Conservation (phyloP, 2,113 vertebrate genomes). For the Ornithorhynchus anatinus region DNA sequence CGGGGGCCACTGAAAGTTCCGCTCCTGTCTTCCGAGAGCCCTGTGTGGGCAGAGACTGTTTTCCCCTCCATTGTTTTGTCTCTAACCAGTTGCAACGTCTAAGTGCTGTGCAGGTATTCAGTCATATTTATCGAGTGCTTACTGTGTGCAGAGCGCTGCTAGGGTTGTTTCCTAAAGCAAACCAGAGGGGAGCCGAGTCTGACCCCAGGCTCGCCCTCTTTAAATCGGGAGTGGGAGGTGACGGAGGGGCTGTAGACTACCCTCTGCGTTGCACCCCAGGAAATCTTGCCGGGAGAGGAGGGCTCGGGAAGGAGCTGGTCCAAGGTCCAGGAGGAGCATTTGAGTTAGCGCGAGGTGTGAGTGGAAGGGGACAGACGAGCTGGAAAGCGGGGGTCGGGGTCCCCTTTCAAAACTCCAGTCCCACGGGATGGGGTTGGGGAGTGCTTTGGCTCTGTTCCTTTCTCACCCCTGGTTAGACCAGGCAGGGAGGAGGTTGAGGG, state of each 20-base stretch:
- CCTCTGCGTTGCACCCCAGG: too few relatives aligned
- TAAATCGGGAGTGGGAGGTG: too few relatives aligned
- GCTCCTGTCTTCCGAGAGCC: background rate
- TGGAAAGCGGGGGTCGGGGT: background rate
- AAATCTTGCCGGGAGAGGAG: too few relatives aligned
- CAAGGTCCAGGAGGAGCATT: background rate
- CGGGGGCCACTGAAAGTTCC: background rate
- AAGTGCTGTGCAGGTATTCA: too few relatives aligned
- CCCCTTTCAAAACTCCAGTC: background rate
- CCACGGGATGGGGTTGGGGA: background rate
- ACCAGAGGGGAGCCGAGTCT: background rate
- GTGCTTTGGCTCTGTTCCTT: too few relatives aligned
- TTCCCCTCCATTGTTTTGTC: too few relatives aligned
- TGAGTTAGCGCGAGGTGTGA: background rate
- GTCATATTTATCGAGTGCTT: background rate
- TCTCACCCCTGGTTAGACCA: too few relatives aligned
- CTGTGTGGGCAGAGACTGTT: too few relatives aligned
- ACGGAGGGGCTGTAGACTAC: too few relatives aligned
- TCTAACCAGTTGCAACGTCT: too few relatives aligned
- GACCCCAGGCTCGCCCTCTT: background rate
- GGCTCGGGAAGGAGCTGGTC: too few relatives aligned
- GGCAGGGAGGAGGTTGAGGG: too few relatives aligned
- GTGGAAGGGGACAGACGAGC: background rate
- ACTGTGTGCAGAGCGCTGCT: background rate
- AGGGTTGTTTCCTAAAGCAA: background rate